These are phyloP conservation scores for Tribolium castaneum DNA, from an alignment of 1,140 invertebrate species.

Conservation along the genomic window DNA sequence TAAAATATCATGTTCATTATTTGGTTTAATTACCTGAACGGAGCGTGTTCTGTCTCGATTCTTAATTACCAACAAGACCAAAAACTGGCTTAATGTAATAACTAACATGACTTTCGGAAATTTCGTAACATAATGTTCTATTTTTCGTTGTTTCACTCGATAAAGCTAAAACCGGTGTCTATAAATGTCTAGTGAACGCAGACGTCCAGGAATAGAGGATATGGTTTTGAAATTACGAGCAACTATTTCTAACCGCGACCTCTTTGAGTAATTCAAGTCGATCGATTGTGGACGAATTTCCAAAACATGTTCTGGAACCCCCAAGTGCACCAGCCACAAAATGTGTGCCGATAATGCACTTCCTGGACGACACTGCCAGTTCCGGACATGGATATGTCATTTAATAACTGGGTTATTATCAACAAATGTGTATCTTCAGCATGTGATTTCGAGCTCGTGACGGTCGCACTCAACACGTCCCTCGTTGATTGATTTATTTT, in stretches of 20 bases:
- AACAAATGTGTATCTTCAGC: neutral
- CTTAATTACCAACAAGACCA: neutral
- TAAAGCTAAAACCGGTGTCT: neutral
- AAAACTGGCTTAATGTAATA: neutral
- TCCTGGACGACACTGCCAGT: constrained; percentile 2
- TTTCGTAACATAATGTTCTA: neutral
- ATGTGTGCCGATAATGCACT: constrained; percentile 18
- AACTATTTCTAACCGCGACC: constrained; percentile 20
- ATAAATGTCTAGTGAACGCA: neutral
- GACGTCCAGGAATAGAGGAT: constrained; percentile 17
- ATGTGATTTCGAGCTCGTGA: neutral
- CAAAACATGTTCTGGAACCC: neutral
- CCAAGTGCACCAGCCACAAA: neutral
- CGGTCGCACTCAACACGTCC: neutral
- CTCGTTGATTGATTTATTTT: neutral
- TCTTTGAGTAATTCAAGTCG: constrained; percentile 27
- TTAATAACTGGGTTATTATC: constrained; percentile 21
- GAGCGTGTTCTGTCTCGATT: neutral
- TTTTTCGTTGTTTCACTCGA: neutral
- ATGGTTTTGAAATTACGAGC: constrained; percentile 9
- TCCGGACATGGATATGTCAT: constrained; percentile 17
- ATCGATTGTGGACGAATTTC: constrained; percentile 1
- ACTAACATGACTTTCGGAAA: neutral
- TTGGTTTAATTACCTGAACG: constrained; percentile 21
- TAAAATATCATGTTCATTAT: constrained; percentile 20